These are phyloP conservation scores for Balearica regulorum DNA, from an alignment of 2,797 vertebrate genomes.

Conservation along the genomic window DNA sequence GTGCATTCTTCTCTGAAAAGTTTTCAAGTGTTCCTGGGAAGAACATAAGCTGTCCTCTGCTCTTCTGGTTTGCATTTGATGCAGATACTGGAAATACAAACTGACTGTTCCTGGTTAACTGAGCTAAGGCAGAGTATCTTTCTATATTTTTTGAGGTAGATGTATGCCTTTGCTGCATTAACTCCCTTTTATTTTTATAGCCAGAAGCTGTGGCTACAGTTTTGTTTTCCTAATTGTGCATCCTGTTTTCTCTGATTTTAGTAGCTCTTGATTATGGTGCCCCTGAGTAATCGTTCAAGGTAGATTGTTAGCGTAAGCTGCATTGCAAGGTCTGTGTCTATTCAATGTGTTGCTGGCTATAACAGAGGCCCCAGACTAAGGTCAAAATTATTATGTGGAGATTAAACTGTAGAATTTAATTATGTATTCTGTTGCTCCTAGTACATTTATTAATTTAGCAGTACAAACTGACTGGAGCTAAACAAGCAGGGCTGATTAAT, in stretches of 20 bases:
- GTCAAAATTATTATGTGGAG: constrained; percentile 86
- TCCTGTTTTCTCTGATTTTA: constrained; percentile 31
- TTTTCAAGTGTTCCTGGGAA: neutral
- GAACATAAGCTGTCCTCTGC: neutral
- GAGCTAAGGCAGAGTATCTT: neutral
- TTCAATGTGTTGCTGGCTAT: constrained; percentile 58
- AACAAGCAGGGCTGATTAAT: constrained; percentile 83
- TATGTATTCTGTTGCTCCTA: constrained; percentile 80
- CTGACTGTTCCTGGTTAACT: neutral
- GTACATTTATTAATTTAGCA: constrained; percentile 83
- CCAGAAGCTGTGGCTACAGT: neutral
- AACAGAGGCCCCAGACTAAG: constrained; percentile 80
- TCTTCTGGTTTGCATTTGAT: neutral
- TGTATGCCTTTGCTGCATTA: neutral
- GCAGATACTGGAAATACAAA: neutral
- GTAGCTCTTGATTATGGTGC: constrained; percentile 7
- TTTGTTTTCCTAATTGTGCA: constrained; percentile 30
- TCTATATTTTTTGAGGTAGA: neutral
- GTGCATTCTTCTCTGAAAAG: neutral
- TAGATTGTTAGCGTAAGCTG: constrained; percentile 35
- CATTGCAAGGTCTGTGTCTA: constrained; percentile 24
- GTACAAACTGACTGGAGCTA: constrained; percentile 79
- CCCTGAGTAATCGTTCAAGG: constrained; percentile 28
- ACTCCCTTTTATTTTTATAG: neutral
- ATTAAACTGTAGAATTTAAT: constrained; percentile 98